Percentiles rank a stretch among this genome's conserved stretches.
phyloP scores from a whole-genome alignment of 1,140 invertebrate genomes.

The Orius insidiosus region DNA sequence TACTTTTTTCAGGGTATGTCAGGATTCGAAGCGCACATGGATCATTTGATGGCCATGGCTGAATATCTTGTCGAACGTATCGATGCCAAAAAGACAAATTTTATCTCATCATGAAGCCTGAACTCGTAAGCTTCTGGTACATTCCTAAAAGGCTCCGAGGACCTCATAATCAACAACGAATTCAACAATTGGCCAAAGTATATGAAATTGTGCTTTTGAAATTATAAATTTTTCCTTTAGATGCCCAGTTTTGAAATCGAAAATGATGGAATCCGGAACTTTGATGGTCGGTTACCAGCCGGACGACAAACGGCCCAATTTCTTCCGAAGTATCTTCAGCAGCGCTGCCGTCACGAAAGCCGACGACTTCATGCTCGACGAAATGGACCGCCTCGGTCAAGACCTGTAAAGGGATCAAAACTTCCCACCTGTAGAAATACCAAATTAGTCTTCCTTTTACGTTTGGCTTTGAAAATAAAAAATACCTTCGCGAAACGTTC shows the following conservation, averaged over 20 bases:
- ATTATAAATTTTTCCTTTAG: conserved; percentile 29
- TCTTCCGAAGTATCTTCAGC: conserved; percentile 97
- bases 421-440: not conserved
- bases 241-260: conserved; percentile 83
- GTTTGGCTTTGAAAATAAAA: not conserved
- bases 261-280: conserved; percentile 94
- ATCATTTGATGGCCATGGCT: conserved; percentile 72
- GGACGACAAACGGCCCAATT: conserved; percentile 81
- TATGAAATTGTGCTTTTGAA: conserved; percentile 16
- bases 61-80: conserved; percentile 77
- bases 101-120: conserved; percentile 80
- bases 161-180: conserved; percentile 56
- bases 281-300: conserved; percentile 98
- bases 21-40: conserved; percentile 83
- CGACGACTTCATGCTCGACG: conserved; percentile 82
- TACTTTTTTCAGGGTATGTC: conserved; percentile 50
- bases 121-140: conserved; percentile 97
- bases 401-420: conserved; percentile 52
- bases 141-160: conserved; percentile 70
- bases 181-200: conserved; percentile 72
- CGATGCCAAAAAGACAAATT: conserved; percentile 77
- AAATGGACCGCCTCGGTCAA: conserved; percentile 83
- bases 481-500: too few species aligned
- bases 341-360: conserved; percentile 74
- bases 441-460: not conserved